Percentiles rank a stretch among this genome's conserved stretches.
These are phyloP conservation scores for Phania funesta DNA, from an alignment of 2,888 invertebrate species.

Conservation along the genomic window DNA sequence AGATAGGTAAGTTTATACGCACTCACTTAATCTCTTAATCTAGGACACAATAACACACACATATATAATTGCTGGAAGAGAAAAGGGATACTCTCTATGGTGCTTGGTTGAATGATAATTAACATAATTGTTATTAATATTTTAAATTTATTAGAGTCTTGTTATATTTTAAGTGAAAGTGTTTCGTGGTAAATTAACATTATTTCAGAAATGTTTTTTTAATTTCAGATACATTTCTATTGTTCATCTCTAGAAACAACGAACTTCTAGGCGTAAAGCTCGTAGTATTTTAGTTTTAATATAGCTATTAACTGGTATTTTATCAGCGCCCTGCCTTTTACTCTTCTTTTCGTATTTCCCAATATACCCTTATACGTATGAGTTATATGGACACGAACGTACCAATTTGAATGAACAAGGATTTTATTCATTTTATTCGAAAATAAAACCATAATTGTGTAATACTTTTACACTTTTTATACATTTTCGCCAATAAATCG, in stretches of 20 bases:
- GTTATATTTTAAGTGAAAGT: neutral
- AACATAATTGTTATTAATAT: neutral
- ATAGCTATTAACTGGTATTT: conserved; percentile 89
- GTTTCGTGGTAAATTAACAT: neutral
- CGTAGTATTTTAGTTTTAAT: conserved; percentile 88
- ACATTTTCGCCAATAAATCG: no score
- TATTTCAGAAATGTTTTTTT: neutral
- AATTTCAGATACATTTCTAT: conserved; percentile 92
- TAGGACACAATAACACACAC: no score
- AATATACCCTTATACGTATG: no score
- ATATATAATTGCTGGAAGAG: no score
- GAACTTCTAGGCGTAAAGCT: conserved; percentile 91
- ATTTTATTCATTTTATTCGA: conserved; percentile 13
- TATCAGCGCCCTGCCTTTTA: conserved; percentile 86
- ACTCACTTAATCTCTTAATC: no score
- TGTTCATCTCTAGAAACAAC: conserved; percentile 91
- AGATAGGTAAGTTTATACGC: conserved; percentile 86
- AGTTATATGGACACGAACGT: no score
- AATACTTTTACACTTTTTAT: neutral
- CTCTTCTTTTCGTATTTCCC: no score
- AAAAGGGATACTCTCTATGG: neutral
- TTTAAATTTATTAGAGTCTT: neutral
- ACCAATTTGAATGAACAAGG: neutral
- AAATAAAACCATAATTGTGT: conserved; percentile 21
- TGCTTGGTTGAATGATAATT: neutral